These are phyloP conservation scores for Theocolax elegans DNA, from an alignment of 1,140 invertebrate genomes.

Conservation along the genomic window DNA sequence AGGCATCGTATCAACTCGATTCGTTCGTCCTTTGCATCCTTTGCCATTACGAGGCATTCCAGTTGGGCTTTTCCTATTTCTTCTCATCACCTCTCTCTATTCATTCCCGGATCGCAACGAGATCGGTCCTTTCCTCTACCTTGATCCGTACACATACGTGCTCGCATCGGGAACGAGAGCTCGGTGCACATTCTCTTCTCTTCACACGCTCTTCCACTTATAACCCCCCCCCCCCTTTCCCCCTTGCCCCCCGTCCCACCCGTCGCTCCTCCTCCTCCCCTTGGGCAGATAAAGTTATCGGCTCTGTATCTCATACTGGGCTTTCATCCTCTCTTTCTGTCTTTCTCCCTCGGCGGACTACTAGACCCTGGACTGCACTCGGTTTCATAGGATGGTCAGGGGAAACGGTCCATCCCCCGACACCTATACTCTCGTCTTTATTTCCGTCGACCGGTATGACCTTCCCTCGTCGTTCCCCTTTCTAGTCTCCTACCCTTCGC, in stretches of 20 bases:
- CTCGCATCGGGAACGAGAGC: neutral
- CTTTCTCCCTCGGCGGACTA: constrained; percentile 36
- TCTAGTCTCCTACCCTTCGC: too few species aligned
- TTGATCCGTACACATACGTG: neutral
- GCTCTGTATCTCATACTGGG: neutral
- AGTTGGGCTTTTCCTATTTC: constrained; percentile 7
- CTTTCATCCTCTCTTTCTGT: constrained; percentile 5
- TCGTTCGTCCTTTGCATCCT: too few species aligned
- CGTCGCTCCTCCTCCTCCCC: neutral
- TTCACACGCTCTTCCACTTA: constrained; percentile 55
- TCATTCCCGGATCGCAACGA: constrained; percentile 5
- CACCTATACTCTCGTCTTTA: constrained; percentile 57
- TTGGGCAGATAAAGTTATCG: constrained; percentile 35
- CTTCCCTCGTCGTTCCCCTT: constrained; percentile 30
- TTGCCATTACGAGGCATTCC: too few species aligned
- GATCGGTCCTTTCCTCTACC: neutral
- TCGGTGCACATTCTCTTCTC: constrained; percentile 28
- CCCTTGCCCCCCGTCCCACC: constrained; percentile 11
- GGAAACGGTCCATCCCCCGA: constrained; percentile 54
- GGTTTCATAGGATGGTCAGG: constrained; percentile 54
- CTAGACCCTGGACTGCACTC: constrained; percentile 55
- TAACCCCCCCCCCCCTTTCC: constrained; percentile 38
- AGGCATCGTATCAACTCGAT: too few species aligned
- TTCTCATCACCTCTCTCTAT: constrained; percentile 8
- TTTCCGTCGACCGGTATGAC: constrained; percentile 47